Conservation (phyloP, 2,797 vertebrate species). For the Glyptemys insculpta region DNA sequence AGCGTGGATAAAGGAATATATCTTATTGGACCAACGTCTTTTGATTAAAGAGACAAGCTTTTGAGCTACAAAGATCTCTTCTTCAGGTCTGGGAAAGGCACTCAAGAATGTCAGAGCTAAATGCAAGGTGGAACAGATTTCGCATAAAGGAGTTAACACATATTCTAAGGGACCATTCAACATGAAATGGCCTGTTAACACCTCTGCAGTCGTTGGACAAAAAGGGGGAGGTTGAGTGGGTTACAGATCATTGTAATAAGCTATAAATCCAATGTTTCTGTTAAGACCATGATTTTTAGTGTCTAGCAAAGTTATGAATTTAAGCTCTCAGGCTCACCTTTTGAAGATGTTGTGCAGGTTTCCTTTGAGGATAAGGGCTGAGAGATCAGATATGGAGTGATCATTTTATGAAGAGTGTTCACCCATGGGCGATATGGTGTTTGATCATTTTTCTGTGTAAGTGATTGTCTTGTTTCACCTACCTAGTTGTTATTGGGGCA, state of each 20-base stretch:
- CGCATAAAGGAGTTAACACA: neutral
- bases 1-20: no score
- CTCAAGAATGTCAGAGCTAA: neutral
- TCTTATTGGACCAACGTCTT: no score
- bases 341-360: neutral
- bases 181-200: neutral
- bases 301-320: neutral
- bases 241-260: neutral
- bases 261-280: neutral
- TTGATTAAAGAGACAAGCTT: neutral
- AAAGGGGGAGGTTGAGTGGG: neutral
- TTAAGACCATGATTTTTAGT: neutral
- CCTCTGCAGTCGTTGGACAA: neutral
- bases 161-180: neutral
- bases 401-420: neutral
- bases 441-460: neutral
- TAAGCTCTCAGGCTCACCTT: neutral
- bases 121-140: neutral
- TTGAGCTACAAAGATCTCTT: neutral
- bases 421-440: neutral
- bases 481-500: neutral
- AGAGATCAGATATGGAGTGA: neutral
- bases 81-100: neutral
- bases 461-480: neutral
- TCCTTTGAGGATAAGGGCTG: neutral